These are phyloP conservation scores for Hoplodrina ambigua DNA, from an alignment of 2,888 invertebrate species.

Conservation along the genomic window DNA sequence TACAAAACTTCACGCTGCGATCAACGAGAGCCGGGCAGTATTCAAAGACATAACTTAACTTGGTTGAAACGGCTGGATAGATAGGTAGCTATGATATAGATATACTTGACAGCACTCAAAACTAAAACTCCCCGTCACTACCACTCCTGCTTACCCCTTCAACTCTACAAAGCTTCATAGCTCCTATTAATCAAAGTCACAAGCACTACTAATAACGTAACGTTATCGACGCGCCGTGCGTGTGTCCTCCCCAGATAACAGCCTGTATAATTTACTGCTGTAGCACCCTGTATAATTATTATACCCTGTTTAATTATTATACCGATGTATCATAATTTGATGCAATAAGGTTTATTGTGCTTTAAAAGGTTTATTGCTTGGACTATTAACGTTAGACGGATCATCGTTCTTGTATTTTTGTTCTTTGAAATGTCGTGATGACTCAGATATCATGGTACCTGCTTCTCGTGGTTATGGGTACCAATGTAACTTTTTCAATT, in stretches of 20 bases:
- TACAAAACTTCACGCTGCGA: too few species aligned
- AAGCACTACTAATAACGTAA: conserved; percentile 51
- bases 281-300: conserved; percentile 46
- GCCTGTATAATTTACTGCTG: conserved; percentile 61
- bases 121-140: conserved; percentile 3
- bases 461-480: too few species aligned
- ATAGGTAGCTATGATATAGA: not conserved
- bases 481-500: too few species aligned
- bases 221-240: conserved; percentile 61
- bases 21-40: too few species aligned
- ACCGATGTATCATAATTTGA: conserved; percentile 48
- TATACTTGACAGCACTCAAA: conserved; percentile 10
- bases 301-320: conserved; percentile 51
- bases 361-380: conserved; percentile 8
- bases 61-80: not conserved
- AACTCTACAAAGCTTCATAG: conserved; percentile 27
- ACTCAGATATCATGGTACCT: too few species aligned
- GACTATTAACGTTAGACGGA: not conserved
- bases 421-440: too few species aligned
- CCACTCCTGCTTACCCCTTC: conserved; percentile 23
- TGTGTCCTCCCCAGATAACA: conserved; percentile 64
- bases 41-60: too few species aligned
- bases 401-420: too few species aligned
- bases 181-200: conserved; percentile 58
- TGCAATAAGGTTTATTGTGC: conserved; percentile 7